Base-by-base conservation (phyloP, 2,113 vertebrate genomes). In the Hydrochoerus hydrochaeris region DNA sequence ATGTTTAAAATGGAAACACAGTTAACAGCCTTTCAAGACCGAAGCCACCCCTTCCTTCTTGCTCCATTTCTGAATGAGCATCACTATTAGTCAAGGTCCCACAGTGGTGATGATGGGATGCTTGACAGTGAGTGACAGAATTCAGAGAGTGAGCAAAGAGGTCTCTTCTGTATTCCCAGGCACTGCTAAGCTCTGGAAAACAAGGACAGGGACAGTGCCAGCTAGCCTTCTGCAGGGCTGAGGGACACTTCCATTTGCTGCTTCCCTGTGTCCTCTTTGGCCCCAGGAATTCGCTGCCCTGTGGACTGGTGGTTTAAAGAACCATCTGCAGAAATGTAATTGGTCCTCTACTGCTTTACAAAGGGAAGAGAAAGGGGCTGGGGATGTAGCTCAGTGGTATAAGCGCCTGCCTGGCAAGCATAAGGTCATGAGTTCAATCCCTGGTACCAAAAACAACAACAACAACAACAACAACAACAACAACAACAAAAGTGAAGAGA, bases 1-100 rank as follows among this genome's bases (percentile, higher is more conserved):
- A 77, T 95, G 88, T 97, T 97, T 96, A 97, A 98, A 98, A 95
- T 90, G 96, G 94, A 97, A 97, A 95, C 92, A 94, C 73, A 89
- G 91, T 96, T 67, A 92, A 84, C 81, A 97, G 83, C 41, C 82
- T 71, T 95, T 82, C 60, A 52, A 54, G 49, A 57, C 32, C 4
- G 35, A 84, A 62, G 11, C 44, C 35, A 49, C 22, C 80, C 81
- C 75, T 52, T 57, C 65, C 35, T 75, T 92, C 86, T 58, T 65
- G 77, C 71, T 54, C 58, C 80, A 52, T 73, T 93, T 94, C 82
- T 97, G 94, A 97, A 95, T 57, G n/a, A 57, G 81, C 92, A 17
- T 67, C 88, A 28, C 93, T 88, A 20, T 32, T 12, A 90, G 81
- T 46, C 89, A 30, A 82, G 88, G 89, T 44, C 94, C 38, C 63